A percentile compares a stretch with the other conserved stretches of the same genome.
Conservation (phyloP, 1,140 invertebrate genomes). For the Gonioctena quinquepunctata region DNA sequence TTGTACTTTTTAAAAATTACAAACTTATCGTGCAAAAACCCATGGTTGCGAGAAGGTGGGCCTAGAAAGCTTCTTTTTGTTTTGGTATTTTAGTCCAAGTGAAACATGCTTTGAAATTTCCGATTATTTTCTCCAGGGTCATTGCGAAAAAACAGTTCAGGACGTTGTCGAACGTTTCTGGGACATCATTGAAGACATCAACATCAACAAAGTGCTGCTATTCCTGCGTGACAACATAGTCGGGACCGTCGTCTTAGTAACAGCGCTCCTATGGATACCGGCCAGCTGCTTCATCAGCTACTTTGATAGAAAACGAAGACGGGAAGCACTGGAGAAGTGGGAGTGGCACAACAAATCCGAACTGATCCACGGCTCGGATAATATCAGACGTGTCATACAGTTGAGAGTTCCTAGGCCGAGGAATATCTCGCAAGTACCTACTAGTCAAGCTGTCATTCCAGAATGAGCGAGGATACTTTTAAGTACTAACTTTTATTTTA, state of each 20-base stretch:
- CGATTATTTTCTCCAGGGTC: too few species aligned
- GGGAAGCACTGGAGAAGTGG: slow-evolving; percentile 45
- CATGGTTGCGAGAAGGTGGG: too few species aligned
- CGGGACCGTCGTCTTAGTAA: slow-evolving; percentile 85
- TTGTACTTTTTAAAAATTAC: too few species aligned
- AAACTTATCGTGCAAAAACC: too few species aligned
- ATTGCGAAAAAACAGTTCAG: slow-evolving; percentile 92
- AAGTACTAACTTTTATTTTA: background rate
- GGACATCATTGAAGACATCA: slow-evolving; percentile 96
- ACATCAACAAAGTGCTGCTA: slow-evolving; percentile 87
- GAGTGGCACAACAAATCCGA: slow-evolving; percentile 57
- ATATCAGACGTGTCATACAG: slow-evolving; percentile 61
- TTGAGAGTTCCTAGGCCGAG: slow-evolving; percentile 54
- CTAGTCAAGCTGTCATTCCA: background rate
- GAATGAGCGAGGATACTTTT: background rate
- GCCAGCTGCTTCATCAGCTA: slow-evolving; percentile 82
- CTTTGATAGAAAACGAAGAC: slow-evolving; percentile 65
- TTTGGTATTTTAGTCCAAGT: too few species aligned
- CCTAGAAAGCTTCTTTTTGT: too few species aligned
- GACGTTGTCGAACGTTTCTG: slow-evolving; percentile 94
- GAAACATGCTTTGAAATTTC: too few species aligned
- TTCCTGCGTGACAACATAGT: slow-evolving; percentile 89
- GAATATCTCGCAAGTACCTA: background rate
- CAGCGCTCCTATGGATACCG: slow-evolving; percentile 91
- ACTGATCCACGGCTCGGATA: slow-evolving; percentile 65